Percentiles rank a stretch among this genome's conserved stretches.
Evolutionary conservation across 2,888 invertebrate genomes (phyloP).

Genomic region (Pammene fasciana): DNA sequence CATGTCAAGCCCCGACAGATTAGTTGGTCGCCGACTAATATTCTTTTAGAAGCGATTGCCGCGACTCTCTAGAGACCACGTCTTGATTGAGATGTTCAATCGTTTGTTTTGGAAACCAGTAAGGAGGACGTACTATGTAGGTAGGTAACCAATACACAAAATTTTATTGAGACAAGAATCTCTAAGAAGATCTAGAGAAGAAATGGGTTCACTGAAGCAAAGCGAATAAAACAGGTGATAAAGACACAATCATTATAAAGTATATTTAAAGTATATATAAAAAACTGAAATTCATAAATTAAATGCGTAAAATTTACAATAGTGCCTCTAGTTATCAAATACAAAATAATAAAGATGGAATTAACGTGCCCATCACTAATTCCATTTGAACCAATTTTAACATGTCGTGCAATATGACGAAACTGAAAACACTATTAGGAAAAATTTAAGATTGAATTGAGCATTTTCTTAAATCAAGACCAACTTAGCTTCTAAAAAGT

Average conservation of each 20-base stretch:
- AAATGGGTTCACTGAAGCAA: too few relatives aligned
- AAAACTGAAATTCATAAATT: too few relatives aligned
- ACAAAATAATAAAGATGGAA: not conserved
- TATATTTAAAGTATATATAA: not conserved
- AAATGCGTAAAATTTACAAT: too few relatives aligned
- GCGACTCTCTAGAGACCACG: conserved; percentile 27
- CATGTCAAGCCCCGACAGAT: conserved; percentile 36
- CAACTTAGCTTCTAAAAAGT: too few relatives aligned
- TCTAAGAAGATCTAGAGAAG: not conserved
- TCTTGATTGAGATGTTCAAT: conserved; percentile 31
- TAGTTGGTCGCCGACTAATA: conserved; percentile 41
- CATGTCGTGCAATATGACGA: too few relatives aligned
- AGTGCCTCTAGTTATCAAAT: not conserved
- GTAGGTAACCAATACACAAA: not conserved
- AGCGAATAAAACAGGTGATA: too few relatives aligned
- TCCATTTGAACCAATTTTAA: too few relatives aligned
- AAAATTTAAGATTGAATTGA: too few relatives aligned
- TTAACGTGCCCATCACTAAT: too few relatives aligned
- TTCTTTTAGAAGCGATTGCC: conserved; percentile 35
- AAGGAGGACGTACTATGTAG: not conserved
- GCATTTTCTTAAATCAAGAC: too few relatives aligned
- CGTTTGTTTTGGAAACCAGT: conserved; percentile 25
- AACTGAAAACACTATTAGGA: too few relatives aligned
- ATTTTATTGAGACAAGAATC: not conserved
- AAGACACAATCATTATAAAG: too few relatives aligned